Evolutionary conservation across 2,797 vertebrate genomes (phyloP), one percentile per base, ranked within the genome.

Genomic region (Aldrovandia affinis): DNA sequence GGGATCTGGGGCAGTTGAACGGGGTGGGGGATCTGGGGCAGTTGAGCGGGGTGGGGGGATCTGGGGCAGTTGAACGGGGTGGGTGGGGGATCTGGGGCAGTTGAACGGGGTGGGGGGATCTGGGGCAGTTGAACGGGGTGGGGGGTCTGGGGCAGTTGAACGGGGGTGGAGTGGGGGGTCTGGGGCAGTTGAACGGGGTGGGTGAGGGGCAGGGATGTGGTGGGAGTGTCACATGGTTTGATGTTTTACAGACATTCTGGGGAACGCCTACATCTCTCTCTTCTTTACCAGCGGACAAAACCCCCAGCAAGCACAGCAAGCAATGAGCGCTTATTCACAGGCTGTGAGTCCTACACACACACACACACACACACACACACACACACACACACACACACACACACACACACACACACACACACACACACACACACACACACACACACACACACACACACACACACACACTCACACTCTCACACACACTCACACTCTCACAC

Each of bases 261-360:
- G 97, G 85, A 98, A 98, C 83, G 97, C 97, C 10, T 97, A 97
- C 7, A 95, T 98, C 84, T 98, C 96, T 44, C 92, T 98, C 68
- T 98, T 97, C 91, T 98, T 98, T 91, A 95, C 92, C 77, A 96
- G 96, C 36, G 97, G 97, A 84, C 97, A 98, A 93, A 97, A 96
- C 82, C 96, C 96, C 36, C 96, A 97, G 92, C 95, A 97, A 86
- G 97, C 96, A 80, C 97, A 98, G 89, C 97, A 97, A 92, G 97
- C 97, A 80, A 93, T 98, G 39, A 96, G 94, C 92, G 97, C 97
- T 84, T 98, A 98, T 75, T 92, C 96, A 22, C 97, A 97, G 88
- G 96, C 97, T 88, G 97, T 98, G 90, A 96, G 97, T 96, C 30
- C 33, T 86, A 79, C 30, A 54, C 39, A 59, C 80, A 28, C 33